Conservation (phyloP, 2,888 invertebrate species). For the Acanthosoma haemorrhoidale region DNA sequence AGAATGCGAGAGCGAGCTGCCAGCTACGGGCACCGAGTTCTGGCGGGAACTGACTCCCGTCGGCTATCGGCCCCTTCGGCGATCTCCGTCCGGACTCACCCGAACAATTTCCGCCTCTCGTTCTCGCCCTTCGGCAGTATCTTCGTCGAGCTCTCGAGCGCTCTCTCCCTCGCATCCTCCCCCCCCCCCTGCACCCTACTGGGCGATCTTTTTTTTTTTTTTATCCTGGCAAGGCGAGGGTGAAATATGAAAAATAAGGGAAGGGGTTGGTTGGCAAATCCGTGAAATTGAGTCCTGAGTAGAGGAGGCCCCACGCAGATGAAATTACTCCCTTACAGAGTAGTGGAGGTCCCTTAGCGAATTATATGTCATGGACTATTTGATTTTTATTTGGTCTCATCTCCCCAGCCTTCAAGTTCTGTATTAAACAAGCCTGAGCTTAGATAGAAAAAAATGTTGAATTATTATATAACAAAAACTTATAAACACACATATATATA, state of each 20-base stretch:
- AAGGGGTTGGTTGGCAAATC: not conserved
- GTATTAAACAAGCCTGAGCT: too few species aligned
- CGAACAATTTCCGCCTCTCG: not conserved
- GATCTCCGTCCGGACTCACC: not conserved
- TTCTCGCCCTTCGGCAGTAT: not conserved
- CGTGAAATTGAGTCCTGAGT: not conserved
- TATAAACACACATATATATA: too few species aligned
- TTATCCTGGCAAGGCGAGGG: not conserved
- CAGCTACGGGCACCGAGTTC: constrained; percentile 12
- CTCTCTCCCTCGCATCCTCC: not conserved
- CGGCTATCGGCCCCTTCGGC: not conserved
- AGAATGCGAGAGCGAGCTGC: not conserved
- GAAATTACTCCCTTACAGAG: not conserved
- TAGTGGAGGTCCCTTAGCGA: not conserved
- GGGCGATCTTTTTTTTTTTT: not conserved
- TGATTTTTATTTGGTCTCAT: not conserved
- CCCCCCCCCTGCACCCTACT: not conserved
- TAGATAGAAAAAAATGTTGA: too few species aligned
- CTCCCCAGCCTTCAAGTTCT: too few species aligned
- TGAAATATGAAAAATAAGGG: constrained; percentile 19
- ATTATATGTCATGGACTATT: not conserved
- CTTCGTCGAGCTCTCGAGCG: not conserved
- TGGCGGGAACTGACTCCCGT: constrained; percentile 12
- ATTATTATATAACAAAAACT: too few species aligned
- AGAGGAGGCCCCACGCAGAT: not conserved